Evolutionary conservation across 1,140 invertebrate genomes (phyloP).

Genomic region (Orchesella cincta): DNA sequence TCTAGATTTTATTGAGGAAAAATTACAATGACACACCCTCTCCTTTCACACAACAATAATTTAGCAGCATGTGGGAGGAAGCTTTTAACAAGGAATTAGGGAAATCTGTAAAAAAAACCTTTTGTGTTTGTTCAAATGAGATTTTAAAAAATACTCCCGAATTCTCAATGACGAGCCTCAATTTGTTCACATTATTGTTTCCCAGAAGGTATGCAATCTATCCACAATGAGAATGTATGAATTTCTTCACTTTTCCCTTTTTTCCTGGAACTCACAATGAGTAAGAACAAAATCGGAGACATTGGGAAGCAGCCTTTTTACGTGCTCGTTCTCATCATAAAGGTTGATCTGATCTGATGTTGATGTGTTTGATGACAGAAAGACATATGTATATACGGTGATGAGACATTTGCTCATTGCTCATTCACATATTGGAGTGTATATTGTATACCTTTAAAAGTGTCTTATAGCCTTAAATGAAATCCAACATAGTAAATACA

Average conservation of each 20-base stretch:
- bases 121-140: neutral
- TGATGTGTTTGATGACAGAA: neutral
- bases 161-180: neutral
- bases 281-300: too few relatives aligned
- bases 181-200: constrained; percentile 3
- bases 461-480: too few relatives aligned
- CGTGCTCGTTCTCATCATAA: too few relatives aligned
- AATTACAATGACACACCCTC: neutral
- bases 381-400: neutral
- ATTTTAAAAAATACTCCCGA: neutral
- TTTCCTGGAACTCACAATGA: too few relatives aligned
- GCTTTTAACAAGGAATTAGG: neutral
- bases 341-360: neutral
- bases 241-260: too few relatives aligned
- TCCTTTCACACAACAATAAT: constrained; percentile 6
- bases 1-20: neutral
- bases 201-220: neutral
- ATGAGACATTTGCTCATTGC: too few relatives aligned
- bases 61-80: neutral
- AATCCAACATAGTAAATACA: too few relatives aligned
- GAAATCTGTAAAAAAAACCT: neutral
- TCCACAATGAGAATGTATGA: neutral
- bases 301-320: too few relatives aligned
- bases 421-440: too few relatives aligned
- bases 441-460: too few relatives aligned